Percentiles rank a stretch among this genome's conserved stretches.
phyloP scores from a whole-genome alignment of 2,113 vertebrate genomes.

The Blennius ocellaris region DNA sequence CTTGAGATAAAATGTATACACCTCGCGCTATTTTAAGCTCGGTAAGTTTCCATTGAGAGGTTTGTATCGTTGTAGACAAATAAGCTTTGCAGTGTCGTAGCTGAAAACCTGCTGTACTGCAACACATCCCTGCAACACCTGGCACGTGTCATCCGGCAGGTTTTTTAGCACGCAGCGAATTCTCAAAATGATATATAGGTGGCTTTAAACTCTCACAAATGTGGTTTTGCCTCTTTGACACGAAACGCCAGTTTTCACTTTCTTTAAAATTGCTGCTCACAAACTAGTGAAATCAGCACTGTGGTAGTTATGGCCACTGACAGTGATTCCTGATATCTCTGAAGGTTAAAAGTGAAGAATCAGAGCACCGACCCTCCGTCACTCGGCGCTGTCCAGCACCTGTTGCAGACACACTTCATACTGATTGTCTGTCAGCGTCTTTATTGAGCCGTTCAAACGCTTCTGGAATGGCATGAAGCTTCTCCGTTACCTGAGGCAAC shows the following conservation, averaged over 20 bases:
- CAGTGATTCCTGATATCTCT: too few species aligned
- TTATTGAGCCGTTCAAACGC: constrained; percentile 31
- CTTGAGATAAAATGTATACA: constrained; percentile 6
- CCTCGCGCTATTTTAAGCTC: constrained; percentile 32
- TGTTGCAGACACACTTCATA: constrained; percentile 35
- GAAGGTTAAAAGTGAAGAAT: too few species aligned
- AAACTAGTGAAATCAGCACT: too few species aligned
- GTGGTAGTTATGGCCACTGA: too few species aligned
- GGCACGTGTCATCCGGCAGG: not conserved
- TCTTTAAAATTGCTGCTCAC: not conserved
- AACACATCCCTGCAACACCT: constrained; percentile 3
- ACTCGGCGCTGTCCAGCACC: constrained; percentile 36
- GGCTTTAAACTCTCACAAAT: not conserved
- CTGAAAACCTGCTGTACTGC: not conserved
- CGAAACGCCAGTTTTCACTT: not conserved
- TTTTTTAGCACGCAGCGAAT: not conserved
- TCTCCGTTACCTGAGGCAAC: constrained; percentile 7
- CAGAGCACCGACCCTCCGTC: too few species aligned
- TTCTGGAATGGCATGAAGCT: constrained; percentile 34
- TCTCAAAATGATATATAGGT: not conserved
- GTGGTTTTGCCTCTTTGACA: not conserved
- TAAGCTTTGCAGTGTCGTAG: not conserved
- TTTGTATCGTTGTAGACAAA: constrained; percentile 6
- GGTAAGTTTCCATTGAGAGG: constrained; percentile 12
- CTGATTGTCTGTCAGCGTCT: constrained; percentile 45